These are phyloP conservation scores for Parazoanthus darwini DNA, from an alignment of 92 coral and sea anemone species.

Conservation along the genomic window DNA sequence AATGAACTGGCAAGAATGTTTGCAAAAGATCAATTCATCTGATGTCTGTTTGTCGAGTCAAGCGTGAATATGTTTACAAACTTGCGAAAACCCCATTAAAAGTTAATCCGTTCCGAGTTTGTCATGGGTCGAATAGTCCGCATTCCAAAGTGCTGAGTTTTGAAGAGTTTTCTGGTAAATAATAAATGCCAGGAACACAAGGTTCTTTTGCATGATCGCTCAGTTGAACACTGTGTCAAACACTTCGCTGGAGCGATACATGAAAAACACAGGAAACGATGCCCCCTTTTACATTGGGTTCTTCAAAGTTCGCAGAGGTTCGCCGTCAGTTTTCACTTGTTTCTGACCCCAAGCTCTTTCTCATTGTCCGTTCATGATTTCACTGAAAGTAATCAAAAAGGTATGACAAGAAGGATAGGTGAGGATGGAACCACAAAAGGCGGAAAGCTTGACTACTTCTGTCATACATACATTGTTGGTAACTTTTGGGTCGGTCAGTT, in stretches of 20 bases:
- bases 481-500: background rate
- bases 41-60: slow-evolving; percentile 6
- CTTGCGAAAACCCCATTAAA: slow-evolving; percentile 33
- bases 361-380: slow-evolving; percentile 21
- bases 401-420: background rate
- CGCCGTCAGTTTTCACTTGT: background rate
- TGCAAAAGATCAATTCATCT: slow-evolving; percentile 26
- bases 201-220: slow-evolving; percentile 38
- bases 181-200: slow-evolving; percentile 7
- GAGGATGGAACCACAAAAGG: background rate
- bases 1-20: slow-evolving; percentile 32
- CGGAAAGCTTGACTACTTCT: background rate
- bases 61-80: slow-evolving; percentile 32
- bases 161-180: slow-evolving; percentile 28
- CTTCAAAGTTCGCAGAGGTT: background rate
- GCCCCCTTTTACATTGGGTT: background rate
- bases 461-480: no score
- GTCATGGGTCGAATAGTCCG: slow-evolving; percentile 30
- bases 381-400: slow-evolving; percentile 31
- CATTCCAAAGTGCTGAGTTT: slow-evolving; percentile 46
- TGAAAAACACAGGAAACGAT: background rate
- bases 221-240: slow-evolving; percentile 24
- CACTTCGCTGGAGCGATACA: slow-evolving; percentile 49
- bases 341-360: background rate
- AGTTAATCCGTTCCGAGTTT: slow-evolving; percentile 14